Conservation (phyloP, 1,140 invertebrate species). For the Drosophila biarmipes region DNA sequence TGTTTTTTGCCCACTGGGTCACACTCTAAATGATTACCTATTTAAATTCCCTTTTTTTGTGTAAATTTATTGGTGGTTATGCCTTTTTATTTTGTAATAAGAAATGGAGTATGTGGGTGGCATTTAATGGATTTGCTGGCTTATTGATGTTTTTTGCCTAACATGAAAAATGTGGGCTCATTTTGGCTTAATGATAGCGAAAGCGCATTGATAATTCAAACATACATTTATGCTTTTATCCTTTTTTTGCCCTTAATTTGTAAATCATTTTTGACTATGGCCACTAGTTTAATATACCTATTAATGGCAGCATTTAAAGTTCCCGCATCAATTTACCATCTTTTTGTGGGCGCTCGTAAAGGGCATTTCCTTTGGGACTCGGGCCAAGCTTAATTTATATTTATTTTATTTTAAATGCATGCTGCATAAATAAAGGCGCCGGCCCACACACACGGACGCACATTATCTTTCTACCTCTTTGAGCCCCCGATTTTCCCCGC, state of each 20-base stretch:
- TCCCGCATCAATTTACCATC: too few species aligned
- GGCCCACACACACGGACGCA: constrained; percentile 24
- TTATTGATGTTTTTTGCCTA: constrained; percentile 4
- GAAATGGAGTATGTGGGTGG: neutral
- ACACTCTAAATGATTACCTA: constrained; percentile 18
- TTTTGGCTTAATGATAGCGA: constrained; percentile 1
- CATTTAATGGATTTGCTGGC: constrained; percentile 3
- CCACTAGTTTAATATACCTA: neutral
- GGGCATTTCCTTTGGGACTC: constrained; percentile 23
- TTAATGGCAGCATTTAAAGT: neutral
- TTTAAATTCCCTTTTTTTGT: neutral
- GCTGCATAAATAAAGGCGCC: constrained; percentile 75
- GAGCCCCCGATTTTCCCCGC: constrained; percentile 13
- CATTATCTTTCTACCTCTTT: constrained; percentile 54
- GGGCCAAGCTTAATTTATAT: constrained; percentile 77
- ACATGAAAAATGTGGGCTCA: constrained; percentile 3
- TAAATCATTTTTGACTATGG: neutral
- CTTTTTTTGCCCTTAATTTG: neutral
- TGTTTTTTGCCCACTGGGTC: constrained; percentile 12
- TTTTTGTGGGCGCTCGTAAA: constrained; percentile 2
- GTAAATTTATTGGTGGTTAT: neutral
- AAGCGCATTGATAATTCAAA: neutral
- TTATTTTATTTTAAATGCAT: constrained; percentile 82
- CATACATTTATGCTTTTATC: constrained; percentile 3
- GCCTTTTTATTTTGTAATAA: neutral